These are phyloP conservation scores for Xanthorhoe designata DNA, from an alignment of 2,888 invertebrate genomes.

Conservation along the genomic window DNA sequence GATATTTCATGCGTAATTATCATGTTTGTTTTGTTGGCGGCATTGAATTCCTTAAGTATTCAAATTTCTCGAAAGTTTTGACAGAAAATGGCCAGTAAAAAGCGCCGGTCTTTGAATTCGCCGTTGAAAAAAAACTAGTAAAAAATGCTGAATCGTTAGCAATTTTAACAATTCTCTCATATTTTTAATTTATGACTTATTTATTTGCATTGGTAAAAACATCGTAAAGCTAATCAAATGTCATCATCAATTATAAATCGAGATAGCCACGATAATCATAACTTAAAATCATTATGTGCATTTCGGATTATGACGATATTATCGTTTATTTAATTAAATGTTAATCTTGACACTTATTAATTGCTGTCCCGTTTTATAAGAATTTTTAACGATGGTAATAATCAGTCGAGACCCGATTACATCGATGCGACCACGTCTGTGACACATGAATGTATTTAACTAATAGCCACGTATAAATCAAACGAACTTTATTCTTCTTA, in stretches of 20 bases:
- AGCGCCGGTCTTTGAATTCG: neutral
- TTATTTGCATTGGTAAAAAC: constrained; percentile 26
- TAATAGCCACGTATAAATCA: constrained; percentile 72
- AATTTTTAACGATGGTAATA: constrained; percentile 69
- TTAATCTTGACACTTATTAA: constrained; percentile 79
- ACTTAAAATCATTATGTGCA: constrained; percentile 21
- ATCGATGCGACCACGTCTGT: constrained; percentile 63
- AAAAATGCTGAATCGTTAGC: neutral
- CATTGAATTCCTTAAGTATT: constrained; percentile 8
- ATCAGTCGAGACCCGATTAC: constrained; percentile 66
- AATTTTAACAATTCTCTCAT: neutral
- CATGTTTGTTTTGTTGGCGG: constrained; percentile 27
- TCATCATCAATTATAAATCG: constrained; percentile 23
- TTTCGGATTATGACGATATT: constrained; percentile 63
- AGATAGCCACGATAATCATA: constrained; percentile 6
- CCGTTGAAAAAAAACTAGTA: neutral
- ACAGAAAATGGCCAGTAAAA: neutral
- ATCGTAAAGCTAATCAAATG: constrained; percentile 9
- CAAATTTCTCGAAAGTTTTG: neutral
- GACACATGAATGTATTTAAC: constrained; percentile 70
- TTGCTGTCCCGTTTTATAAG: constrained; percentile 70
- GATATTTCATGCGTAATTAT: constrained; percentile 27
- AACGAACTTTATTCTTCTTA: constrained; percentile 51
- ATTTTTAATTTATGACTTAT: constrained; percentile 8
- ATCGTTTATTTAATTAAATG: constrained; percentile 73